Evolutionary conservation across 2,797 vertebrate species (phyloP), one percentile per base, ranked within the genome.

Genomic region (Malurus leucopterus): DNA sequence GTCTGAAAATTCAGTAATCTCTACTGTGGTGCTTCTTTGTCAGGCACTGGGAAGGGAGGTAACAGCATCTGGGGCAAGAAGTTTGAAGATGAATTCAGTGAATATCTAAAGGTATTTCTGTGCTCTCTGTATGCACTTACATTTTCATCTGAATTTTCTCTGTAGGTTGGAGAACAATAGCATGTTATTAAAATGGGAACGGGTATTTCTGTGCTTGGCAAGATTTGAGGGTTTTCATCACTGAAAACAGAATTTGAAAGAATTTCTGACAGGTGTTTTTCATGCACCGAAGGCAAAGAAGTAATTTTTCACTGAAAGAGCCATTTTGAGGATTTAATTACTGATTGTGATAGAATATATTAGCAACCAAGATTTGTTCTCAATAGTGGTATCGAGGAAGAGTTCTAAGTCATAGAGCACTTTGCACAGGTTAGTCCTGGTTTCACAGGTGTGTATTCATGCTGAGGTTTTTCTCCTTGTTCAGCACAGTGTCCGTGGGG

Each of bases 21-120:
- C 20, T 63, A 1, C 32, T 65, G 9, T 90, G 36, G 21, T 85
- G 21, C 34, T 92, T 93, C n/a, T 91, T 83, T 41, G n/a, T 13
- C 77, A 99, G 99, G 99, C 17, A 99, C 98, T 8, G 99, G 99
- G 34, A 99, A 99, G 97, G 99, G 99, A 92, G 99, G 99, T 73
- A 99, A 96, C 40, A 99, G 99, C 95, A 99, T 99, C 94, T 99
- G 99, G 99, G 98, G 98, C 50, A 98, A 97, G 89, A 99, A 98
- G 73, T 99, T 99, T 96, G 99, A 99, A 95, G 99, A 99, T 77
- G 99, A 99, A 94, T 99, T 97, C 91, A 99, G 98, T 91, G 99
- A 99, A 97, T 99, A 99, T 91, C 94, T 99, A 23, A 99, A 99
- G 96, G 99, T 99, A 96, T 96, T 96, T 91, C n/a, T 58, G 14